Evolutionary conservation across 2,888 invertebrate species (phyloP), one percentile per base, ranked within the genome.

Genomic region (Nineta flava): DNA sequence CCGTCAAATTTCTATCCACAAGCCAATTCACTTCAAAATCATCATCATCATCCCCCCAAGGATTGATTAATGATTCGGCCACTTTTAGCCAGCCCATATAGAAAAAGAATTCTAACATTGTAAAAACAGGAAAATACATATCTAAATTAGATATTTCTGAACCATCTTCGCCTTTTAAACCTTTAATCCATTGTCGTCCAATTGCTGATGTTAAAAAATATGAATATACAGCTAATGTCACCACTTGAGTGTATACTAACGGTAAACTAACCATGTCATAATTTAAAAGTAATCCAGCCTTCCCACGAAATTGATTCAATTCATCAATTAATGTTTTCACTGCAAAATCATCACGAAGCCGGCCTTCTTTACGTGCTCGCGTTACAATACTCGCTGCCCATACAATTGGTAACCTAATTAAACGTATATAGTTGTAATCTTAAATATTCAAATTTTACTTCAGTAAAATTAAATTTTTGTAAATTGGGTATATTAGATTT

Each of bases 21-120:
- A 93, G 79, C 91, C 92, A 92, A 63, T 91, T 93, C 9, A 85
- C 84, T 74, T 91, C 90, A 60, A 91, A 91, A 59, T 91, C 91
- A 60, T 91, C 91, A 60, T 91, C 91, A 58, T 91, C 90, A 62
- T 90, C 90, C 1, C 91, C 91, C 59, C 91, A 91, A 0, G 91
- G 91, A 68, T 94, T 94, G 54, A 93, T 88, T 49, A 92, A 68
- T 0, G 87, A 82, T 67, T 92, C 92, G 17, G 92, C 92, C 59
- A 91, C 91, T 71, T 91, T 91, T 35, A 91, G 68, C 91, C 91
- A 91, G 12, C 91, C 91, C 82, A 87, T 83, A 60, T 86, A 86
- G 69, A 86, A 84, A 65, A 84, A 85, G 64, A 90, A 88, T 65
- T 93, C 88, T 52, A 94, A 69, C 12, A 88, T 83, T 5, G 87